Base-by-base conservation (phyloP, 2,113 vertebrate species). In the Tetrao urogallus region DNA sequence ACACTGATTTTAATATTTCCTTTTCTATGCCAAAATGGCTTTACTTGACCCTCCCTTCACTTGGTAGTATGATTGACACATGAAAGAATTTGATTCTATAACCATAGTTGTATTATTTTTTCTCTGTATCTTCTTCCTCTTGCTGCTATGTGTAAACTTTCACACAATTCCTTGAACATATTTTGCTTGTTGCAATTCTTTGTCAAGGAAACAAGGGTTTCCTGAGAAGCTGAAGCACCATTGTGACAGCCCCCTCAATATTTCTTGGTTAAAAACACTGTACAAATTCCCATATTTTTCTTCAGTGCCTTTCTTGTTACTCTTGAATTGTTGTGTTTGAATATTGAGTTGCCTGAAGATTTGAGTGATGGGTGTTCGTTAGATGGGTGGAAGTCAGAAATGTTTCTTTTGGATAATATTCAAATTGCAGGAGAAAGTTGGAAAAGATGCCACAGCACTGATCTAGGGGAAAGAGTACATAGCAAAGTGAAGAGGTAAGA, bases 321-420 rank as follows among this genome's bases (percentile, higher is more conserved):
- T 75, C 32, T 64, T 47, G 38, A 8, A 50, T 66, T 76, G 60
- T 58, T 79, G 43, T 57, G n/a, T 52, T 20, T 72, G 87, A 72
- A 45, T 69, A 52, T 2, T 58, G 58, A 76, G 21, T 61, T 83
- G 38, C 28, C 38, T 64, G 47, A 83, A 81, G 64, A 30, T 11
- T 91, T 30, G 73, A 66, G 50, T 0, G 0, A 60, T 50, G 36
- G 63, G 48, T 8, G 14, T 40, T 47, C 25, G 20, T 50, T 5
- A 34, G 45, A 4, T 72, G 40, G 13, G 32, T 74, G 32, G 32
- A 88, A 75, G 67, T 2, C 34, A 50, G 25, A 86, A 16, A 20
- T 57, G 28, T 76, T 82, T 80, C 22, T 71, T 86, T 63, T 34
- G 22, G 32, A 30, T 9, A 12, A 56, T 61, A 32, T 28, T 45